These are phyloP conservation scores for Autographa gamma DNA, from an alignment of 2,888 invertebrate species.

Conservation along the genomic window DNA sequence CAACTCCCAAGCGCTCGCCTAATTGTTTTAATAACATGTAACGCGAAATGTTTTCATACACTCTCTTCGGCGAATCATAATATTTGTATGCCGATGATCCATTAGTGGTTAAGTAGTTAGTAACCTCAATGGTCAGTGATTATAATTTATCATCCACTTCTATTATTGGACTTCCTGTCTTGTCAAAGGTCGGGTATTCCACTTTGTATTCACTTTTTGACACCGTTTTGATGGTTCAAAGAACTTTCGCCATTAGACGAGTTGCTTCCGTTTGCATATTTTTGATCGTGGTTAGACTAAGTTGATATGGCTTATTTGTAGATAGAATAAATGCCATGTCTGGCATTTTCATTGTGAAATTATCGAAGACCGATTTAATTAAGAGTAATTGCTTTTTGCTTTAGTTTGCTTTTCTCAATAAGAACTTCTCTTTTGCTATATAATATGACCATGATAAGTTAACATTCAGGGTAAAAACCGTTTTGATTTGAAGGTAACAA, in stretches of 20 bases:
- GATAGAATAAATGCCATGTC: too few relatives aligned
- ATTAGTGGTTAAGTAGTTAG: constrained; percentile 13
- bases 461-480: too few relatives aligned
- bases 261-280: constrained; percentile 6
- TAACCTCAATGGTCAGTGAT: constrained; percentile 24
- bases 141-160: constrained; percentile 25
- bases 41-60: constrained; percentile 28
- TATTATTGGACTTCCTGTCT: constrained; percentile 24
- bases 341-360: too few relatives aligned
- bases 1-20: constrained; percentile 9
- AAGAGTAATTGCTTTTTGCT: too few relatives aligned
- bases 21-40: constrained; percentile 40
- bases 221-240: constrained; percentile 23
- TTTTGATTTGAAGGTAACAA: too few relatives aligned
- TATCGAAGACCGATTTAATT: too few relatives aligned
- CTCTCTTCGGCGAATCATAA: constrained; percentile 20
- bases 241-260: constrained; percentile 1
- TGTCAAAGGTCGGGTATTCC: constrained; percentile 28
- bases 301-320: constrained; percentile 10
- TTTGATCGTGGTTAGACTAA: neutral
- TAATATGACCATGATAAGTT: too few relatives aligned
- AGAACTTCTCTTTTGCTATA: too few relatives aligned
- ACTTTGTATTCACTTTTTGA: constrained; percentile 32
- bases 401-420: too few relatives aligned
- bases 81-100: constrained; percentile 23